Base-by-base conservation (phyloP, 2,888 invertebrate genomes). In the Deilephila porcellus region DNA sequence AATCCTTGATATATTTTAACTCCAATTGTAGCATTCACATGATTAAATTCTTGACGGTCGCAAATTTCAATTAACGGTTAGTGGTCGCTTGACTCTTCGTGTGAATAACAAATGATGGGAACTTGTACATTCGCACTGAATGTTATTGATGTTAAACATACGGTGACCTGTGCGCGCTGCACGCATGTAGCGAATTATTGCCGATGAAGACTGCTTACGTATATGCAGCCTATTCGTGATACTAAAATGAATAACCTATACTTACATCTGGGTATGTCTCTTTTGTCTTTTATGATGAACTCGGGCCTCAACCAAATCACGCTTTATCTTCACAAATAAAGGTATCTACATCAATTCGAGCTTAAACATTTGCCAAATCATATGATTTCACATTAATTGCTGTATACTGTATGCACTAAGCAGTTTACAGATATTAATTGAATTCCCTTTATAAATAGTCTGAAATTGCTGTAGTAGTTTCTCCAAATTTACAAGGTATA, bases 21-120 rank as follows among this genome's bases (percentile, higher is more conserved):
- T 52, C 25, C 67, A 67, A 67, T 67, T 45, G 52, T 45, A 52
- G 45, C 52, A 3, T 63, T 67, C 67, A 52, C n/a, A 52, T 67
- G 45, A 67, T 52, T 67, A 67, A 67, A 45, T 4, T 52, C 52
- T 67, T 67, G 67, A 67, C 45, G 52, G 52, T 52, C 52, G 67
- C 67, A 52, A 67, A 52, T 67, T 52, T 67, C 52, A 67, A 67
- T 67, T 67, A 52, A 67, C 67, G 52, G 25, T 67, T 67, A 67
- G 25, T 67, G 67, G 52, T 67, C 37, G 14, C 37, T 45, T 45
- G 45, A 45, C 45, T 14, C 11, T 45, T 20, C 25, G 45, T 25
- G 67, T 67, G 67, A 67, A 67, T 67, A 64, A 64, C 19, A 64
- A 64, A 37, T n/a, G 37, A 64, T 64, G 67, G 67, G 67, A 67